Evolutionary conservation across 2,888 invertebrate genomes (phyloP).

Genomic region (Meloe dianella): DNA sequence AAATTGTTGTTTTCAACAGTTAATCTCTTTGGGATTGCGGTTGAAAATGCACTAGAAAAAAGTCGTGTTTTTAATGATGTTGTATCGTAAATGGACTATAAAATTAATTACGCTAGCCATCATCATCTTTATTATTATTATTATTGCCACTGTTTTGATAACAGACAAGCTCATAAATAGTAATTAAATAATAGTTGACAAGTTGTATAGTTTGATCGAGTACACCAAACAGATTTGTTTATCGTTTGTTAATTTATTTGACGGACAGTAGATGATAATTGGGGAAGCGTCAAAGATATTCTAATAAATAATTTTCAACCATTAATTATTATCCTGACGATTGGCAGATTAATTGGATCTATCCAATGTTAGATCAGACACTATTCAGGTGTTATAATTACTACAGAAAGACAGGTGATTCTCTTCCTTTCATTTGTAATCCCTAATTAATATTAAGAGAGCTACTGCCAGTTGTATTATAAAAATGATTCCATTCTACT

Average conservation of each 20-base stretch:
- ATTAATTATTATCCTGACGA: constrained; percentile 3
- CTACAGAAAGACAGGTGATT: neutral
- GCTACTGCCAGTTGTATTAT: too few species aligned
- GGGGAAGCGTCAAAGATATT: neutral
- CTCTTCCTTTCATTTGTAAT: neutral
- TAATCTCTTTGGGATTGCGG: neutral
- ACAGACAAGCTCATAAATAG: neutral
- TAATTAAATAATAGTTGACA: neutral
- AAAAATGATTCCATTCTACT: neutral
- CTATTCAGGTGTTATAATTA: neutral
- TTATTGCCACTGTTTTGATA: constrained; percentile 4
- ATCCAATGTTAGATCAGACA: neutral
- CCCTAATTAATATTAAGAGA: neutral
- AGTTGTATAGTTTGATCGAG: neutral
- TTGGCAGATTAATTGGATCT: neutral
- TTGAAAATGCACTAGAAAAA: neutral
- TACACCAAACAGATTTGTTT: neutral
- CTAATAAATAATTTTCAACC: neutral
- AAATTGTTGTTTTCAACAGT: neutral
- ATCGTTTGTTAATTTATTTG: constrained; percentile 1
- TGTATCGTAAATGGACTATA: neutral
- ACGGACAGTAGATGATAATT: neutral
- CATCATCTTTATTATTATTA: neutral
- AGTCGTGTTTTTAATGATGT: neutral
- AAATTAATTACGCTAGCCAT: neutral